These are phyloP conservation scores for Apis florea DNA, from an alignment of 1,140 invertebrate species.

Conservation along the genomic window DNA sequence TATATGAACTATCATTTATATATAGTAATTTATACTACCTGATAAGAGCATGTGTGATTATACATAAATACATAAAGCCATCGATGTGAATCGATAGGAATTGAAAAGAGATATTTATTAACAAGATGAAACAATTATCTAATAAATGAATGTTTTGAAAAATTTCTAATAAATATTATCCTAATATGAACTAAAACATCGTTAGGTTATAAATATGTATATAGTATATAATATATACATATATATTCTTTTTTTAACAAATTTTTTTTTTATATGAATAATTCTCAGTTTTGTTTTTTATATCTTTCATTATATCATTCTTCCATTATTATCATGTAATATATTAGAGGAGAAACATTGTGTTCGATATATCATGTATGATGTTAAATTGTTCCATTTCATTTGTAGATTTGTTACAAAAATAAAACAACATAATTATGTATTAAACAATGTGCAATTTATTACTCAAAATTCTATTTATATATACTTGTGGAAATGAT, in stretches of 20 bases:
- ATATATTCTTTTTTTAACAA: slow-evolving; percentile 1
- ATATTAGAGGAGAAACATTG: not conserved
- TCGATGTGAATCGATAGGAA: not conserved
- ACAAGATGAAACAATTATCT: not conserved
- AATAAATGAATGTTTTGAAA: slow-evolving; percentile 22
- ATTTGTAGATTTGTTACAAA: too few species aligned
- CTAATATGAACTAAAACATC: not conserved
- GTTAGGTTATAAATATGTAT: not conserved
- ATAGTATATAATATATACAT: not conserved
- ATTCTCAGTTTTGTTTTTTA: not conserved
- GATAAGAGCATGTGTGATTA: not conserved
- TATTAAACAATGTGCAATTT: not conserved
- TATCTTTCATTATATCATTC: too few species aligned
- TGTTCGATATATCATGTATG: not conserved
- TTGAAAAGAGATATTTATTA: not conserved
- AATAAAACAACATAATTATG: not conserved
- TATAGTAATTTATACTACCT: not conserved
- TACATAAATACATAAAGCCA: not conserved
- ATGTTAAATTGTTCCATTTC: not conserved
- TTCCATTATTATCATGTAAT: not conserved
- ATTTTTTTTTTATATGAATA: not conserved
- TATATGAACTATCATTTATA: too few species aligned
- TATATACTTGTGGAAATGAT: not conserved
- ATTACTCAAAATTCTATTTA: not conserved
- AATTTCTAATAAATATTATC: slow-evolving; percentile 3